Conservation (phyloP, 1,140 invertebrate species). For the Anthonomus grandis region DNA sequence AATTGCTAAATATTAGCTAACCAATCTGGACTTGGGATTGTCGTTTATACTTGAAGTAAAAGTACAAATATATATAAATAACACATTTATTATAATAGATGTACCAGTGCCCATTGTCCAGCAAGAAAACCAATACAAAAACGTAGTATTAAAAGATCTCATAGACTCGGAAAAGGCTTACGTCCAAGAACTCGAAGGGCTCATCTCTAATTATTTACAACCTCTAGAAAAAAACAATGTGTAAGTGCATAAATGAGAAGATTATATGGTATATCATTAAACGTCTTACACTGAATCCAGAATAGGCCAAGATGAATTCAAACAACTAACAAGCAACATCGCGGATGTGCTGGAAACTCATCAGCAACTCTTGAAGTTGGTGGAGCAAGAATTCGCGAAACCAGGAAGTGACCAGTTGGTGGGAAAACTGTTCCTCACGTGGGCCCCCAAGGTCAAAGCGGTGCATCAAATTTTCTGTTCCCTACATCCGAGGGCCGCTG, state of each 20-base stretch:
- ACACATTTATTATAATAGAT: constrained; percentile 32
- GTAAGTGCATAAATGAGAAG: constrained; percentile 63
- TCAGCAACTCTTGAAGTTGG: constrained; percentile 69
- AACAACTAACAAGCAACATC: constrained; percentile 82
- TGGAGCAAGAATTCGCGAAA: constrained; percentile 72
- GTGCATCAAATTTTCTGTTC: constrained; percentile 86
- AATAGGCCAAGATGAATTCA: constrained; percentile 79
- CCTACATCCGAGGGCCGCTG: constrained; percentile 85
- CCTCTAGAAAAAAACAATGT: constrained; percentile 80
- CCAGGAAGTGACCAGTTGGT: constrained; percentile 75
- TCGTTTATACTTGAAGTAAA: too few species aligned
- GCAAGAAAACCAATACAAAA: constrained; percentile 43
- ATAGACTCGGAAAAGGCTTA: constrained; percentile 89
- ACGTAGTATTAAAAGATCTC: constrained; percentile 84
- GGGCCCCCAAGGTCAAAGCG: constrained; percentile 81
- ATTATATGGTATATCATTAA: background rate
- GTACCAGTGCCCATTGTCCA: constrained; percentile 31
- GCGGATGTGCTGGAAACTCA: constrained; percentile 81
- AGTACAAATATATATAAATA: background rate
- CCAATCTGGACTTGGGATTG: too few species aligned
- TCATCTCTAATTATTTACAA: constrained; percentile 79
- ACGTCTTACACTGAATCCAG: constrained; percentile 51
- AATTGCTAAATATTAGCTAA: too few species aligned
- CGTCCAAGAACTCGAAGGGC: constrained; percentile 80
- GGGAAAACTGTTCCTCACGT: constrained; percentile 85